Evolutionary conservation across 2,797 vertebrate species (phyloP).

Genomic region (Liasis olivaceus): DNA sequence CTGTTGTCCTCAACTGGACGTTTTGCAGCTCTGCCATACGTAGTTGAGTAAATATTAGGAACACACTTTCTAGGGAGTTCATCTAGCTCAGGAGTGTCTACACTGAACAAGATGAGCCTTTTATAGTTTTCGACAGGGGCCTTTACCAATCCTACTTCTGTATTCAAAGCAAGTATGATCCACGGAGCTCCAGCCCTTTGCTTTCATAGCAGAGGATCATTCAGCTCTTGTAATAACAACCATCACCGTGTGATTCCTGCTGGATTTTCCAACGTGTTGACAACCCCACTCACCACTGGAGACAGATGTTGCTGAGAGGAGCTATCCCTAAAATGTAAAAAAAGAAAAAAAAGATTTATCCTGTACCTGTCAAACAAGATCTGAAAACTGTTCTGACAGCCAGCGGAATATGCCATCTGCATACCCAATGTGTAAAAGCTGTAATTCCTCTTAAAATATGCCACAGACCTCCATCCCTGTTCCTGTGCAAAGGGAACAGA

Average conservation of each 20-base stretch:
- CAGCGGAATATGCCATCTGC: conserved; percentile 32
- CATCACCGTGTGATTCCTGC: background rate
- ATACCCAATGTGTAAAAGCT: conserved; percentile 31
- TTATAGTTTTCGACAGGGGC: background rate
- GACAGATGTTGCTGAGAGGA: background rate
- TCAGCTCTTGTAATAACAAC: background rate
- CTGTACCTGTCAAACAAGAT: conserved; percentile 8
- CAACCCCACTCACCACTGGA: background rate
- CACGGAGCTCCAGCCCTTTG: background rate
- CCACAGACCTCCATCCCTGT: conserved; percentile 17
- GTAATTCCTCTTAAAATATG: conserved; percentile 45
- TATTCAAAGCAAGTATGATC: background rate
- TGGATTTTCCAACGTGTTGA: background rate
- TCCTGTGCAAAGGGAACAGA: conserved; percentile 37
- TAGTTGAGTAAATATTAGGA: background rate
- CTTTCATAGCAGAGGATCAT: background rate
- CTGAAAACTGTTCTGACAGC: conserved; percentile 33
- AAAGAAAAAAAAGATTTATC: background rate
- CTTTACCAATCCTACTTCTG: background rate
- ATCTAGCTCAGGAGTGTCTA: background rate
- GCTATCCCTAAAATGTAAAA: conserved; percentile 12
- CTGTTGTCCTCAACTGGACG: background rate
- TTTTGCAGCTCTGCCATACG: background rate
- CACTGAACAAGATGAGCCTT: background rate
- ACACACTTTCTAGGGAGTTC: background rate